phyloP scores from a whole-genome alignment of 37 sponge, comb jelly and placozoan genomes.

The Halichondria panicea region DNA sequence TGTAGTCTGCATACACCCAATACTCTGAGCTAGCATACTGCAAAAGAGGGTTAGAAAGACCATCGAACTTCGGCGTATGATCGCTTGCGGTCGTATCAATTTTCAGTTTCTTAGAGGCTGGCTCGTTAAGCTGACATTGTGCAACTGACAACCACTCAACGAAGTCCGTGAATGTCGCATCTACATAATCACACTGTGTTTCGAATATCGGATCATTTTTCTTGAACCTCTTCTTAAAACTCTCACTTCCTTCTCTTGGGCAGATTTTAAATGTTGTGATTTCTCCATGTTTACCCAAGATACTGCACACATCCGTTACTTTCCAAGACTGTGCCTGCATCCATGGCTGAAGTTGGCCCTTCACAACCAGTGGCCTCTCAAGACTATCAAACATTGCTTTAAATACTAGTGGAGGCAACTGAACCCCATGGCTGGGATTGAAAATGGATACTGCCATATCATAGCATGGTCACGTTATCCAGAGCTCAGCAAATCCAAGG shows the following conservation, averaged over 20 bases:
- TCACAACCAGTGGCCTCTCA: constrained; percentile 47
- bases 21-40: constrained; percentile 15
- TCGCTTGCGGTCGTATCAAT: neutral
- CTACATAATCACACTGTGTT: constrained; percentile 66
- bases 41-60: constrained; percentile 4
- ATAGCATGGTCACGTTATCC: too few relatives aligned
- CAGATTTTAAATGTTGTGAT: constrained; percentile 68
- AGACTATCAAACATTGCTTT: neutral
- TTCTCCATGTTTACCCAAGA: neutral
- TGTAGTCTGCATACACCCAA: constrained; percentile 90
- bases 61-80: neutral
- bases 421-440: neutral
- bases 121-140: too few relatives aligned
- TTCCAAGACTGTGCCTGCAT: constrained; percentile 44
- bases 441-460: too few relatives aligned
- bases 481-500: too few relatives aligned
- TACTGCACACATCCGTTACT: constrained; percentile 23
- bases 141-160: constrained; percentile 49
- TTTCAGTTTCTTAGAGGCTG: constrained; percentile 13
- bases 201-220: constrained; percentile 42
- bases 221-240: neutral
- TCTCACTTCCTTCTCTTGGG: constrained; percentile 29
- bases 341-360: constrained; percentile 39
- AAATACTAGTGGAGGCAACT: constrained; percentile 6
- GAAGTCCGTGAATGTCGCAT: constrained; percentile 58